Percentiles rank a stretch among this genome's conserved stretches.
phyloP scores from a whole-genome alignment of 30 jellyfish, hydroid and myxozoan genomes.

The Nemopilema nomurai region DNA sequence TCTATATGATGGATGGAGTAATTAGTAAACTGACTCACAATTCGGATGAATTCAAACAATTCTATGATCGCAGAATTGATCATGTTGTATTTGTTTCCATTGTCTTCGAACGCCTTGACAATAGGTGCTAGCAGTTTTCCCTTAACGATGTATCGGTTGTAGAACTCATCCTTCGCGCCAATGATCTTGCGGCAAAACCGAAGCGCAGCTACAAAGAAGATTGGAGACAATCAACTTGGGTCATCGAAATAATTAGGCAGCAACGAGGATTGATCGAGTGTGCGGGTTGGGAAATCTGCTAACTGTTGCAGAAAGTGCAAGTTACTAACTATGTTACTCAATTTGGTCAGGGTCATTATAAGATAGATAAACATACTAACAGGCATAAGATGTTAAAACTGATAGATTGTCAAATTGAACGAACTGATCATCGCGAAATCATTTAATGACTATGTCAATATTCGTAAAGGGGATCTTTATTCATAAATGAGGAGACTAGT shows the following conservation, averaged over 20 bases:
- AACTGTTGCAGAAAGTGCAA: too few species aligned
- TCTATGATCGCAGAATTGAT: constrained; percentile 94
- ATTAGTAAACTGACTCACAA: constrained; percentile 56
- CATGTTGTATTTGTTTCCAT: constrained; percentile 89
- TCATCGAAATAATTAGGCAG: neutral
- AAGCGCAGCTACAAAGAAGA: constrained; percentile 74
- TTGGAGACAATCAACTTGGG: neutral
- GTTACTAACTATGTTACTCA: too few species aligned
- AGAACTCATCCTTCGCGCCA: constrained; percentile 92
- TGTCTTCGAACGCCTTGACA: constrained; percentile 69
- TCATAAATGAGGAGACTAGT: too few species aligned
- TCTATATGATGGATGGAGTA: too few species aligned
- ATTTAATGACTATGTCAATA: too few species aligned
- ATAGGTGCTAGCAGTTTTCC: constrained; percentile 80
- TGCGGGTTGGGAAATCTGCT: neutral
- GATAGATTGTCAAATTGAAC: too few species aligned
- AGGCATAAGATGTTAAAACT: too few species aligned
- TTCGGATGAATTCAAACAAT: constrained; percentile 88
- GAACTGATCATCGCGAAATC: too few species aligned
- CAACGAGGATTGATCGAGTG: neutral
- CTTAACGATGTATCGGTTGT: constrained; percentile 80
- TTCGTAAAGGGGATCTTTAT: too few species aligned
- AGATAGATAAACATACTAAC: too few species aligned
- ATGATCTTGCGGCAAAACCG: constrained; percentile 88
- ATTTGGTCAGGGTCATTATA: too few species aligned